Evolutionary conservation across 2,888 invertebrate species (phyloP).

Genomic region (Iphiclides podalirius): DNA sequence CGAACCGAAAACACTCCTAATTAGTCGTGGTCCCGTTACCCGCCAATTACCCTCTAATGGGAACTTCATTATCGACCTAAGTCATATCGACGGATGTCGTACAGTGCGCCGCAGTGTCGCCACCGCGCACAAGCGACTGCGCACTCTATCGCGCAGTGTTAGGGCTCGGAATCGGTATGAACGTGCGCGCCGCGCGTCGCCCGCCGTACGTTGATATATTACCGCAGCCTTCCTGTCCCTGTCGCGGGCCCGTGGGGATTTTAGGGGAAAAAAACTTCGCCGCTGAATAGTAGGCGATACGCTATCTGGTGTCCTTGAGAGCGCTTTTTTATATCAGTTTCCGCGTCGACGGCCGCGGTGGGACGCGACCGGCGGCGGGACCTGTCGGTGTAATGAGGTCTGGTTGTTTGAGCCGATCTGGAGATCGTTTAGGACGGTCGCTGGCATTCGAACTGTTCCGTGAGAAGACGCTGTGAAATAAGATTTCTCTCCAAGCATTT

Average conservation of each 20-base stretch:
- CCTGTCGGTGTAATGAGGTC: no score
- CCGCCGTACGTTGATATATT: slow-evolving; percentile 15
- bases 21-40: slow-evolving; percentile 13
- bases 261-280: slow-evolving; percentile 20
- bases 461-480: no score
- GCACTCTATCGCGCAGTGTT: background rate
- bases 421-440: no score
- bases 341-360: slow-evolving; percentile 7
- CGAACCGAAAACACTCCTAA: slow-evolving; percentile 19
- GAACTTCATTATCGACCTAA: slow-evolving; percentile 18
- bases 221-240: slow-evolving; percentile 23
- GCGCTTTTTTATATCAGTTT: slow-evolving; percentile 13
- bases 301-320: slow-evolving; percentile 23
- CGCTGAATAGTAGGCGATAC: slow-evolving; percentile 19
- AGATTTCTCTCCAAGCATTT: no score
- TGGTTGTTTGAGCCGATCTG: no score
- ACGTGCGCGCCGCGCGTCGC: background rate
- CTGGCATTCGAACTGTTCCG: no score
- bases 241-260: slow-evolving; percentile 21
- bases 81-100: slow-evolving; percentile 23
- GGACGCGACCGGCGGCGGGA: no score
- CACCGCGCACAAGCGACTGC: background rate
- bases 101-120: background rate
- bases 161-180: no score
- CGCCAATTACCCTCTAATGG: slow-evolving; percentile 23